Conservation (phyloP, 1,140 invertebrate genomes). For the Cyclina sinensis region DNA sequence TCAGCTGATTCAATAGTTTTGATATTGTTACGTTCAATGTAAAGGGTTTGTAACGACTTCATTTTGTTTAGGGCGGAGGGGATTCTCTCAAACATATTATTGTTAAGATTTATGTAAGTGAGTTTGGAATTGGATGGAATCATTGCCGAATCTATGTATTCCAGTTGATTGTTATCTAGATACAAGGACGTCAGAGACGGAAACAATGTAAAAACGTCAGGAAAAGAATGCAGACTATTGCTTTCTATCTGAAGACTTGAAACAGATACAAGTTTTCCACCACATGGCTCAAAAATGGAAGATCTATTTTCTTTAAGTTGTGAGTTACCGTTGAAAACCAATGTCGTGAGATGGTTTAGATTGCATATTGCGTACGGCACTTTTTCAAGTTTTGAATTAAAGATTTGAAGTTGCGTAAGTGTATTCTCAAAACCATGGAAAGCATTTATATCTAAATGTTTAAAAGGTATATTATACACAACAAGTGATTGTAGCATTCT, state of each 20-base stretch:
- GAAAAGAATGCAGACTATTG: neutral
- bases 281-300: neutral
- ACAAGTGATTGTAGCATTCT: neutral
- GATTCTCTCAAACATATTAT: neutral
- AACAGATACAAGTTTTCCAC: neutral
- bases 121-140: neutral
- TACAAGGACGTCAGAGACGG: neutral
- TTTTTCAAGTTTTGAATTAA: neutral
- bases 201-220: neutral
- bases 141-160: neutral
- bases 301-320: neutral
- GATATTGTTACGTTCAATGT: neutral
- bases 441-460: neutral
- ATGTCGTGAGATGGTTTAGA: neutral
- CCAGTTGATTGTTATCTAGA: neutral
- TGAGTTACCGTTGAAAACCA: neutral
- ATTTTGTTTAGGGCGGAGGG: neutral
- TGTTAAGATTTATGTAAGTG: neutral
- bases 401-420: neutral
- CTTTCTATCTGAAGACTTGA: too few relatives aligned
- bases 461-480: neutral
- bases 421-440: neutral
- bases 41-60: neutral
- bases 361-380: neutral
- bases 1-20: neutral